Evolutionary conservation across 2,113 vertebrate species (phyloP).

Genomic region (Saguinus imperator): DNA sequence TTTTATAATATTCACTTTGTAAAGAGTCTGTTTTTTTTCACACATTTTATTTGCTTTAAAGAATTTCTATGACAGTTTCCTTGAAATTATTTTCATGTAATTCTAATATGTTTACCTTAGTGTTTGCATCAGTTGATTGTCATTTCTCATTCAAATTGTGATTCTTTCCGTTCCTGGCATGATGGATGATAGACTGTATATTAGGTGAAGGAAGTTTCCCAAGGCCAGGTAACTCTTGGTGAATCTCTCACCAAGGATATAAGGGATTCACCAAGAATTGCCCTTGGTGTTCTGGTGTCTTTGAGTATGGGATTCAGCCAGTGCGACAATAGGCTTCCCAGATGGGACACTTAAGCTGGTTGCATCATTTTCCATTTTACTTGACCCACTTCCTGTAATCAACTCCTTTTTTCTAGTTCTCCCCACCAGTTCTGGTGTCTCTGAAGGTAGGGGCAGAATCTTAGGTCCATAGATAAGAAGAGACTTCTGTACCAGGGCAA

Average conservation of each 20-base stretch:
- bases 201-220: neutral
- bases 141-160: neutral
- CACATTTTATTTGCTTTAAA: neutral
- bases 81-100: neutral
- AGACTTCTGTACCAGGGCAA: neutral
- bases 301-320: fast-evolving
- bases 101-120: neutral
- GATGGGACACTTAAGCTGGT: neutral
- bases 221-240: neutral
- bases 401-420: neutral
- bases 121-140: neutral
- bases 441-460: neutral
- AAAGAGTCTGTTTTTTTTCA: neutral
- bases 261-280: too few species aligned
- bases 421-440: neutral
- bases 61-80: neutral
- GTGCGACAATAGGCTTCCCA: neutral
- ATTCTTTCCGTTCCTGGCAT: neutral
- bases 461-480: neutral
- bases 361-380: neutral
- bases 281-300: fast-evolving
- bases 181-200: neutral
- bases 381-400: neutral
- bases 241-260: neutral
- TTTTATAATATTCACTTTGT: neutral